A percentile compares a stretch with the other conserved stretches of the same genome.
Evolutionary conservation across 2,888 invertebrate genomes (phyloP).

Genomic region (Fragum fragum): DNA sequence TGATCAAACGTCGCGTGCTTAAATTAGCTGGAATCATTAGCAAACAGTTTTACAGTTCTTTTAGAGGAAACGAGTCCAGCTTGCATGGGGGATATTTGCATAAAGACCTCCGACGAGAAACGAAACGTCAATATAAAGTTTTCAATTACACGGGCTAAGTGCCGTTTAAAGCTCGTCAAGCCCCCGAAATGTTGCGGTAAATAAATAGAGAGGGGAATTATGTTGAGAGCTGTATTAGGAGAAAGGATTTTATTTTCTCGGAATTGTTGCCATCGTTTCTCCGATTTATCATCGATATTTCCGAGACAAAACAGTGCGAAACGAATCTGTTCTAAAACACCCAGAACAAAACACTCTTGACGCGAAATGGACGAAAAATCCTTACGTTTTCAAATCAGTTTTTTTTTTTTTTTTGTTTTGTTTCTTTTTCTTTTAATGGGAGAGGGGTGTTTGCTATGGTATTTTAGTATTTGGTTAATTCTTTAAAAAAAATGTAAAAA

Average conservation of each 20-base stretch:
- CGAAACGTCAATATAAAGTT: slow-evolving; percentile 70
- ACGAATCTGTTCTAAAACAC: slow-evolving; percentile 10
- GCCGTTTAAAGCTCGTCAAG: slow-evolving; percentile 35
- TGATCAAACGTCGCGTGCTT: slow-evolving; percentile 67
- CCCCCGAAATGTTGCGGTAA: slow-evolving; percentile 25
- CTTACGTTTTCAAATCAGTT: too few relatives aligned
- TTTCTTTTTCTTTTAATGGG: too few relatives aligned
- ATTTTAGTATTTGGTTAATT: too few relatives aligned
- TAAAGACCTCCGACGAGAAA: slow-evolving; percentile 70
- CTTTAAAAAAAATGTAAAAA: too few relatives aligned
- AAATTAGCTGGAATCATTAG: slow-evolving; percentile 71
- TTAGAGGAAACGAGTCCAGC: slow-evolving; percentile 70
- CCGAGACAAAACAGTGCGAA: slow-evolving; percentile 5
- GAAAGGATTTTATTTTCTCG: slow-evolving; percentile 27
- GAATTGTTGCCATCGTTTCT: slow-evolving; percentile 18
- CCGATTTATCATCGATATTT: slow-evolving; percentile 12
- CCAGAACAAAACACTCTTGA: neutral
- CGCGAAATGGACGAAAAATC: neutral
- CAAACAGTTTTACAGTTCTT: slow-evolving; percentile 70
- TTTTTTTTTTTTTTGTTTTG: too few relatives aligned
- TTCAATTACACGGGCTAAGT: slow-evolving; percentile 70
- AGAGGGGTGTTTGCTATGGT: too few relatives aligned
- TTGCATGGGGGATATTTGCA: slow-evolving; percentile 73
- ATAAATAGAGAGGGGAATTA: slow-evolving; percentile 29
- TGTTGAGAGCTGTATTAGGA: slow-evolving; percentile 42